Evolutionary conservation across 1,140 invertebrate species (phyloP), one percentile per base, ranked within the genome.

Genomic region (Heliothis virescens): DNA sequence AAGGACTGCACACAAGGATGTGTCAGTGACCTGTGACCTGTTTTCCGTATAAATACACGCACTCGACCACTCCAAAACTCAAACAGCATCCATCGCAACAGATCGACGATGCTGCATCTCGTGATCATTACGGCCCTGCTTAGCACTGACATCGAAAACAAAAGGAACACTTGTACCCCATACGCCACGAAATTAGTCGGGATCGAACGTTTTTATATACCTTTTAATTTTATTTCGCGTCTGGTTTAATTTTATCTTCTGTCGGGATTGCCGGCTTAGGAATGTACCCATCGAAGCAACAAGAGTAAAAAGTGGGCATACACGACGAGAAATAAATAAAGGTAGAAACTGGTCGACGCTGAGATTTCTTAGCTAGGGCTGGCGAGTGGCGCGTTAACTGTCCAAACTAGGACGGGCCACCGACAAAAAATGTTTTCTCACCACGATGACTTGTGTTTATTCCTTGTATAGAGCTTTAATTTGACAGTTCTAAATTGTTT

Each of bases 191-290:
- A 94, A 94, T 94, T 94, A 94, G 93, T 93, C 76, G 84, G 88
- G 86, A 90, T 91, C 92, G 92, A 93, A 91, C 88, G 89, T 91
- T 92, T 92, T 94, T 91, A 91, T 91, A 86, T 91, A 89, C 90
- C 88, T 94, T 94, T 94, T 94, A 94, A 94, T 94, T 94, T 94
- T 94, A 90, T 94, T 94, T 94, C 90, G 91, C 92, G 92, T 94
- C 93, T 94, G 92, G 91, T 94, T 94, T 94, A 94, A 94, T 94
- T 94, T 94, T 94, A 94, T 93, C 92, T 90, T 88, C 90, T 90
- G 92, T 91, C 89, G 90, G 90, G 92, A 94, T 94, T 94, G 94
- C 93, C 90, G 91, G 92, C 92, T 92, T 92, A 93, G 93, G 93
- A 94, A 94, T 94, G 92, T 94, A 92, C 87, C 91, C 87, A 85